These are phyloP conservation scores for Diplosoma virens DNA, from an alignment of 23 tunicate genomes.

Conservation along the genomic window DNA sequence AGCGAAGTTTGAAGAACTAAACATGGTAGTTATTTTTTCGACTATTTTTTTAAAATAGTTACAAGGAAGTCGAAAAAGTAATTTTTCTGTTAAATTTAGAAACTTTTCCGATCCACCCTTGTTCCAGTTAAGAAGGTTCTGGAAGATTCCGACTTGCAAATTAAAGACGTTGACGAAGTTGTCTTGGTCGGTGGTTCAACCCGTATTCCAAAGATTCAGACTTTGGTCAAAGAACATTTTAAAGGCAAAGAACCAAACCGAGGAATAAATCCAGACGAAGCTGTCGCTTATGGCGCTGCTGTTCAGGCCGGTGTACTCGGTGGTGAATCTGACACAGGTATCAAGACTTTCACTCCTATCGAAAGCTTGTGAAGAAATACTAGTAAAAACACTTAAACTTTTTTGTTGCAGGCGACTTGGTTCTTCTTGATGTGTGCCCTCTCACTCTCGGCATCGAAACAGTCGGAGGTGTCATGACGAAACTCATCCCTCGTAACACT, in stretches of 20 bases:
- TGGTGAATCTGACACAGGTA: constrained; percentile 92
- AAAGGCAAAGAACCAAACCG: constrained; percentile 97
- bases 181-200: constrained; percentile 99
- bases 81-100: constrained; percentile 28
- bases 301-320: constrained; percentile 98
- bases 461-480: constrained; percentile 99
- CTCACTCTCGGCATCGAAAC: constrained; percentile 99
- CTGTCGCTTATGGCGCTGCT: constrained; percentile 98
- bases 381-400: not conserved
- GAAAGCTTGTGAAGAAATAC: not conserved
- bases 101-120: constrained; percentile 76
- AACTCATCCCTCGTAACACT: constrained; percentile 91
- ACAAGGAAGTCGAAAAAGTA: not conserved
- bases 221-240: constrained; percentile 82
- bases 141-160: constrained; percentile 75
- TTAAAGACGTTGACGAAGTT: constrained; percentile 91
- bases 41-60: not conserved
- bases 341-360: not conserved
- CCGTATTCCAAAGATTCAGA: constrained; percentile 95
- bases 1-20: constrained; percentile 97
- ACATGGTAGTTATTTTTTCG: constrained; percentile 48
- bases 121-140: constrained; percentile 86
- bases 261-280: constrained; percentile 98
- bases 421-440: constrained; percentile 91
- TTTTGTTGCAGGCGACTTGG: constrained; percentile 70